Evolutionary conservation across 2,888 invertebrate species (phyloP).

Genomic region (Eristalis pertinax): DNA sequence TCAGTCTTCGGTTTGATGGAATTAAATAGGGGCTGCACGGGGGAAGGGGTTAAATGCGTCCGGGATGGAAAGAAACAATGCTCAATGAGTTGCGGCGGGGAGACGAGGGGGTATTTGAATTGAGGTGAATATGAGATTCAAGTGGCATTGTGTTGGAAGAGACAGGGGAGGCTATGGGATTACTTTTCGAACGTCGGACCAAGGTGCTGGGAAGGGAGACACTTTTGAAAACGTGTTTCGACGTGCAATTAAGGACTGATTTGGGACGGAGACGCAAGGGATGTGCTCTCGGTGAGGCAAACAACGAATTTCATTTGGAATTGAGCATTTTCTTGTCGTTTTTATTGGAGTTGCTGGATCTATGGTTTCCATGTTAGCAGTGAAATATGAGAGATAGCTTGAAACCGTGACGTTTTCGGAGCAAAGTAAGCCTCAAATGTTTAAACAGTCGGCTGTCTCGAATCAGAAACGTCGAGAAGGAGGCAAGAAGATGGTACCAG

Average conservation of each 20-base stretch:
- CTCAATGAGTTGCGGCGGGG: not conserved
- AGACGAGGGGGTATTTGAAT: conserved; percentile 4
- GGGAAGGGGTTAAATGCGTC: conserved; percentile 17
- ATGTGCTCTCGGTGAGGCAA: too few relatives aligned
- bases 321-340: too few relatives aligned
- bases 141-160: conserved; percentile 15
- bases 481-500: too few relatives aligned
- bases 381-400: too few relatives aligned
- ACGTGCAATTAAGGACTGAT: not conserved
- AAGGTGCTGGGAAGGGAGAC: not conserved
- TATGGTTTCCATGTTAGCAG: too few relatives aligned
- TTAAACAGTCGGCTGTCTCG: too few relatives aligned
- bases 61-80: conserved; percentile 19
- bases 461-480: too few relatives aligned
- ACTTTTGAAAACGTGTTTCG: not conserved
- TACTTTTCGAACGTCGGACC: not conserved
- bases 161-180: too few relatives aligned
- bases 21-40: conserved; percentile 27
- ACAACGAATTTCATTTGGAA: too few relatives aligned
- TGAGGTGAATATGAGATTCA: conserved; percentile 38
- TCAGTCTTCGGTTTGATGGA: conserved; percentile 34
- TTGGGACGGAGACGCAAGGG: not conserved
- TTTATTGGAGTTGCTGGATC: too few relatives aligned
- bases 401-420: too few relatives aligned
- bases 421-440: too few relatives aligned